Evolutionary conservation across 2,888 invertebrate species (phyloP), one percentile per base, ranked within the genome.

Genomic region (Archaeoteleia sp.): DNA sequence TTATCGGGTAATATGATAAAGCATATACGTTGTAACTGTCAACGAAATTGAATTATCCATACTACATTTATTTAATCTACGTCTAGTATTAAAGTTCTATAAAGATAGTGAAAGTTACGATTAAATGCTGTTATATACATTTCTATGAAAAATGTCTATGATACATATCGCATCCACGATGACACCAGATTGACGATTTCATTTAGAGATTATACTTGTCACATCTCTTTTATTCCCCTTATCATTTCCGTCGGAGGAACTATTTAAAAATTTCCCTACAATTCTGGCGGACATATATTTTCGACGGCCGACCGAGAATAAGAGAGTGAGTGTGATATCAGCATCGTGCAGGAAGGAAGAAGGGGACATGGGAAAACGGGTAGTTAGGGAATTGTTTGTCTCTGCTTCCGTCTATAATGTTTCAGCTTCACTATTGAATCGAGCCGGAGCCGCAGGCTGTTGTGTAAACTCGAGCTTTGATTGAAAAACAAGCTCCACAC

Each of bases 401-500:
- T 79, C 76, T 71, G 76, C 75, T 79, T 77, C 73, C 74, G 76
- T 79, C 78, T 76, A 74, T 76, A 78, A 70, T 68, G 74, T 74
- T 77, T 74, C 74, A 71, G 69, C 74, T 72, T 69, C 70, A 71
- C 78, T 75, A 79, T 80, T 77, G 80, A 78, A 79, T 77, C 76
- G 72, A 77, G 74, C 74, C 66, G 68, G 72, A 74, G 77, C 80
- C 81, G 80, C 79, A 74, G 80, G 79, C 81, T 82, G 82, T 81
- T 81, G 81, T 79, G 82, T 80, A 83, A 84, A 83, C 80, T 81
- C 70, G 67, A 61, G 73, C 62, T 76, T 79, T 82, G 83, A 84
- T 84, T 82, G 82, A 82, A 83, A 82, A 57, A 65, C 57, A 65
- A 82, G 78, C 81, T 80, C 76, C 75, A 78, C 79, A 78, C 79